Percentiles rank a stretch among this genome's conserved stretches.
These are phyloP conservation scores for Anas platyrhynchos DNA, from an alignment of 2,113 vertebrate species.

Conservation along the genomic window DNA sequence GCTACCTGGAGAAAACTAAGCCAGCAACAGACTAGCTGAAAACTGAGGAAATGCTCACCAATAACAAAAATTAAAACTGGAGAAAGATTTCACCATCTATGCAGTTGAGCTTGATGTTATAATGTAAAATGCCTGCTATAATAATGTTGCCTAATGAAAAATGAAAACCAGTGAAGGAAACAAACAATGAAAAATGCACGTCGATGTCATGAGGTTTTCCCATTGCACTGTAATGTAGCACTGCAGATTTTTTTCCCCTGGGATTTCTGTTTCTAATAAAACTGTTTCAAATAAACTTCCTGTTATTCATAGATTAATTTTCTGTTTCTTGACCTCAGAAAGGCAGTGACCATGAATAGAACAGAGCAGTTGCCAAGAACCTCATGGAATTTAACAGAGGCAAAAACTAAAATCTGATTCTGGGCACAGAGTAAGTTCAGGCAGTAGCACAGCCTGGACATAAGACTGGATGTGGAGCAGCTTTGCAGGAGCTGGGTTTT, in stretches of 20 bases:
- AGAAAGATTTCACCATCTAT: background rate
- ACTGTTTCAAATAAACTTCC: background rate
- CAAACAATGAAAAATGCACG: background rate
- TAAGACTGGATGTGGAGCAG: accelerated
- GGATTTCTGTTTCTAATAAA: background rate
- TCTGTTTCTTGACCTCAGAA: background rate
- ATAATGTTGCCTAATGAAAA: background rate
- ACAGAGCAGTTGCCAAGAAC: background rate
- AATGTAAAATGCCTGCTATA: background rate
- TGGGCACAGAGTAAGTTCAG: accelerated
- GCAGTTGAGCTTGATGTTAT: background rate
- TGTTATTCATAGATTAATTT: background rate
- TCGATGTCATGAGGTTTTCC: background rate
- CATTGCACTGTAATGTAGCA: background rate
- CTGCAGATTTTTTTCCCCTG: too few species aligned
- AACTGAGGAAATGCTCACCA: background rate
- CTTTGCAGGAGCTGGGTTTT: background rate
- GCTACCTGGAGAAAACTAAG: background rate
- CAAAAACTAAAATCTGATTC: background rate
- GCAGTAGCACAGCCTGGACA: background rate
- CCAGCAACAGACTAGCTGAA: background rate
- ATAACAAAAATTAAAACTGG: background rate
- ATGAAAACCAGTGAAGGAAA: background rate
- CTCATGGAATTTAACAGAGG: accelerated
- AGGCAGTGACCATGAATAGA: accelerated